These are phyloP conservation scores for Panthera tigris DNA, from an alignment of 2,113 vertebrate genomes.

Conservation along the genomic window DNA sequence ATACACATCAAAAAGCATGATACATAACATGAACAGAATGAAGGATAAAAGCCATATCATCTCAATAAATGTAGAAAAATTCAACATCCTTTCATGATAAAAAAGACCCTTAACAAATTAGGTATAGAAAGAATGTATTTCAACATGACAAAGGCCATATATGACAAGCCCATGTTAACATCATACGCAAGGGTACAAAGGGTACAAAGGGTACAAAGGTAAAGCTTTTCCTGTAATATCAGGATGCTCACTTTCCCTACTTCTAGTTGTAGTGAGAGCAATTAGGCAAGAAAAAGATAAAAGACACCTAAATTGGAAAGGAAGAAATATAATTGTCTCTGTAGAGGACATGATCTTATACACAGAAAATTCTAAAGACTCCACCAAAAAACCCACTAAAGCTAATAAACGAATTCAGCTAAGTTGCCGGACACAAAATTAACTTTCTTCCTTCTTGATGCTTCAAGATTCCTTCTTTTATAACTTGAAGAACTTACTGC, in stretches of 20 bases:
- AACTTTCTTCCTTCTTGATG: neutral
- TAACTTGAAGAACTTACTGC: slow-evolving; percentile 20
- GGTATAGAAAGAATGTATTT: neutral
- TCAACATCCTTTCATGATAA: neutral
- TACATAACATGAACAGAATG: neutral
- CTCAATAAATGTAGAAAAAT: neutral
- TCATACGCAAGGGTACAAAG: neutral
- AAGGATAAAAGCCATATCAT: neutral
- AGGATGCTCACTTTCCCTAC: neutral
- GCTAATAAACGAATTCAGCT: neutral
- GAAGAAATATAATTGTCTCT: neutral
- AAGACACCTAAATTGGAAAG: neutral
- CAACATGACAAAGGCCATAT: neutral
- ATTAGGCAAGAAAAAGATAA: neutral
- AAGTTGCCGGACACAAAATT: neutral
- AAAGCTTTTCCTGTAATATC: neutral
- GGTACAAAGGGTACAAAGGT: neutral
- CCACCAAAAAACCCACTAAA: neutral
- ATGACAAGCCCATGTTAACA: neutral
- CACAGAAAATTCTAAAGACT: neutral
- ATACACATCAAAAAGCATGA: neutral
- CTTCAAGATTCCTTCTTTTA: slow-evolving; percentile 12
- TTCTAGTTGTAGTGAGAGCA: neutral
- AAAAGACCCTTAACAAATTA: neutral
- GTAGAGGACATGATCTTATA: neutral